These are phyloP conservation scores for Scopus umbretta DNA, from an alignment of 2,113 vertebrate species.

Conservation along the genomic window DNA sequence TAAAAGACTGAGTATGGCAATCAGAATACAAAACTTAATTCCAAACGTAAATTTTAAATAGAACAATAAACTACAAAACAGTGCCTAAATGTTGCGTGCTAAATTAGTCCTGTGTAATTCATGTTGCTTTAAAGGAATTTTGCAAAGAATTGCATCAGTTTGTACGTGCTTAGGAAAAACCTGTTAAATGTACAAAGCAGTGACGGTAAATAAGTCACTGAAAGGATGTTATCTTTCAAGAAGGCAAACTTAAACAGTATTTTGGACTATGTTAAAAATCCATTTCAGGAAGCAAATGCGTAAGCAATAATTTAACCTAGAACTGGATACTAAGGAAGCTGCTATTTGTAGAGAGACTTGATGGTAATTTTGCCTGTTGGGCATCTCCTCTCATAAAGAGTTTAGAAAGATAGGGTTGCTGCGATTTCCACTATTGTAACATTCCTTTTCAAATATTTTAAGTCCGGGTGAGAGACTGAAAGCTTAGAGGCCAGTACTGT, in stretches of 20 bases:
- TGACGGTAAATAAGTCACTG: not conserved
- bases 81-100: slow-evolving; percentile 12
- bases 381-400: not conserved
- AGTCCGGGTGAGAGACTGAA: not conserved
- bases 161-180: not conserved
- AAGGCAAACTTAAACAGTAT: not conserved
- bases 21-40: not conserved
- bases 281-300: not conserved
- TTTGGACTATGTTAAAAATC: not conserved
- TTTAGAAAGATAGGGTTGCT: not conserved
- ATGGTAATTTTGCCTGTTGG: not conserved
- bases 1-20: not conserved
- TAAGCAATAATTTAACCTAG: not conserved
- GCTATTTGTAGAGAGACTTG: not conserved
- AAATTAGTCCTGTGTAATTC: not conserved
- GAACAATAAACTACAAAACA: not conserved
- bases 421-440: not conserved
- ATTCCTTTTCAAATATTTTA: slow-evolving; percentile 15
- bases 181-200: not conserved
- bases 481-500: slow-evolving; percentile 19
- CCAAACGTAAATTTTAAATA: not conserved
- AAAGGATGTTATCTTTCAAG: not conserved
- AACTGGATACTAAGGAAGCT: slow-evolving; percentile 33
- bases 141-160: not conserved
- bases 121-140: not conserved